A percentile compares a stretch with the other conserved stretches of the same genome.
Conservation (phyloP, 2,888 invertebrate species). For the Protophormia terraenovae region DNA sequence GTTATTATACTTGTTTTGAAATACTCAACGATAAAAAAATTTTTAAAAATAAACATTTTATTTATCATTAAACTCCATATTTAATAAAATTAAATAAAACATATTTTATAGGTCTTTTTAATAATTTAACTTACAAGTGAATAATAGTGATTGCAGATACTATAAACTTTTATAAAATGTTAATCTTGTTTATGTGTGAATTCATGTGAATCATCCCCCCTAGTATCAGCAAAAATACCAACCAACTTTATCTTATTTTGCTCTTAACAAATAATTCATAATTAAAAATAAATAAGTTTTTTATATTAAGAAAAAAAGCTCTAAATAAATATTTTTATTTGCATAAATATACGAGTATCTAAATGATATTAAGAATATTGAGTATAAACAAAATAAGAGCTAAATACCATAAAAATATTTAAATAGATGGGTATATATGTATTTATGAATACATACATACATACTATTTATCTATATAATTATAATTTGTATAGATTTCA, state of each 20-base stretch:
- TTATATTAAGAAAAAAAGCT: background rate
- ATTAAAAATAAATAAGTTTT: background rate
- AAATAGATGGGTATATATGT: background rate
- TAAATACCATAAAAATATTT: background rate
- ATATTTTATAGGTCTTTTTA: no score
- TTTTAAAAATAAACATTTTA: no score
- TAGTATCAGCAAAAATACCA: background rate
- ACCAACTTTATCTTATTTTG: background rate
- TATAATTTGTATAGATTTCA: conserved; percentile 31
- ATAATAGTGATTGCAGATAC: background rate
- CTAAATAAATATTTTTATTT: conserved; percentile 16
- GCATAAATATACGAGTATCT: background rate
- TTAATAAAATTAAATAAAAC: no score
- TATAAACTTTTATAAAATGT: no score
- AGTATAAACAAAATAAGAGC: background rate
- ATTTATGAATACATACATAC: no score
- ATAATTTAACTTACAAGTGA: no score
- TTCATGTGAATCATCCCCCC: conserved; percentile 26
- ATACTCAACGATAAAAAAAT: no score
- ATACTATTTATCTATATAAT: no score
- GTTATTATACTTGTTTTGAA: no score
- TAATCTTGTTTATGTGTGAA: background rate
- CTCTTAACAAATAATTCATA: conserved; percentile 17
- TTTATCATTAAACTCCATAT: no score
- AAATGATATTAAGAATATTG: background rate